phyloP scores from a whole-genome alignment of 2,113 vertebrate species.

The Fregetta grallaria region DNA sequence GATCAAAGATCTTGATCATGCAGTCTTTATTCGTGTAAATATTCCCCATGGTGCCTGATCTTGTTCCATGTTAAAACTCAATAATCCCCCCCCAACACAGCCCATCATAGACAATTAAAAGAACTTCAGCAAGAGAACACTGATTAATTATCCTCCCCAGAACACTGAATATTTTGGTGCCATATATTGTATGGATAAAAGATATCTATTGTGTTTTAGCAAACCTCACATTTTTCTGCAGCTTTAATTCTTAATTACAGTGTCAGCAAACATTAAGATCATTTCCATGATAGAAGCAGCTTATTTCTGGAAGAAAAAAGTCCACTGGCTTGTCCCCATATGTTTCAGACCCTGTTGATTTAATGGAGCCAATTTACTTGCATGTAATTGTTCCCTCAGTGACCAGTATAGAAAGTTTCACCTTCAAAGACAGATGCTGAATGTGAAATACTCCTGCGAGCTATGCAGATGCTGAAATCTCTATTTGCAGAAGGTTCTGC shows the following conservation, averaged over 20 bases:
- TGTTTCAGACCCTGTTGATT: background rate
- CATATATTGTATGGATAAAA: slow-evolving; percentile 42
- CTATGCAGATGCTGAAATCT: background rate
- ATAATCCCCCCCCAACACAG: background rate
- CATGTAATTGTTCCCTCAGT: background rate
- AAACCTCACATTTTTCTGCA: slow-evolving; percentile 50
- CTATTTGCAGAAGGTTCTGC: background rate
- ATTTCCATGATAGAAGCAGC: background rate
- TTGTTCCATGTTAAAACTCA: slow-evolving; percentile 36
- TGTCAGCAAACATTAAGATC: slow-evolving; percentile 31
- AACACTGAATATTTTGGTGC: slow-evolving; percentile 25
- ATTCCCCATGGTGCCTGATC: slow-evolving; percentile 35
- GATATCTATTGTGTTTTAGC: slow-evolving; percentile 53
- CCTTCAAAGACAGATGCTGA: background rate
- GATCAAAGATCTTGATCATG: slow-evolving; percentile 56
- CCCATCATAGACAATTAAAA: slow-evolving; percentile 39
- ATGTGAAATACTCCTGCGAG: background rate
- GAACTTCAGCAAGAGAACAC: slow-evolving; percentile 4
- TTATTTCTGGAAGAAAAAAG: slow-evolving; percentile 20
- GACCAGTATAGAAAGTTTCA: background rate
- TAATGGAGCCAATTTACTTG: slow-evolving; percentile 15
- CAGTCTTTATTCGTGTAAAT: slow-evolving; percentile 50
- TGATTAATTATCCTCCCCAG: slow-evolving; percentile 34
- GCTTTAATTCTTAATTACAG: slow-evolving; percentile 50
- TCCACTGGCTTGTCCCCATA: background rate